These are phyloP conservation scores for Gandaritis pyraliata DNA, from an alignment of 2,888 invertebrate genomes.

Conservation along the genomic window DNA sequence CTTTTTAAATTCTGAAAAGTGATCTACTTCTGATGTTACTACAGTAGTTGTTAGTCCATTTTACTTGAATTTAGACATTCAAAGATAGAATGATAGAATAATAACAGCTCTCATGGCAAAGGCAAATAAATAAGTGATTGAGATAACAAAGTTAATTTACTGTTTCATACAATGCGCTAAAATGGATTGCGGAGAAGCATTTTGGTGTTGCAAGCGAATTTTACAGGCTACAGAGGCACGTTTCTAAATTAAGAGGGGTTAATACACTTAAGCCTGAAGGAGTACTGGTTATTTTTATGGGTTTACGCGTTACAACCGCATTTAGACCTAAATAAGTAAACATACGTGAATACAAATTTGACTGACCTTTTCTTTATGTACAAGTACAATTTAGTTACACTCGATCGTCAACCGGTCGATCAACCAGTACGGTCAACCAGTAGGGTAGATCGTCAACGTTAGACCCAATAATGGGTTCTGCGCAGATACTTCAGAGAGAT, in stretches of 20 bases:
- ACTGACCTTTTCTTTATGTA: not conserved
- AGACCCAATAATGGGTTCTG: too few relatives aligned
- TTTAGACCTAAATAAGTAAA: constrained; percentile 21
- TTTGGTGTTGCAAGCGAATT: constrained; percentile 23
- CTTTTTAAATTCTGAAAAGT: too few relatives aligned
- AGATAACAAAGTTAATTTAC: constrained; percentile 2
- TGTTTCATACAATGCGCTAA: constrained; percentile 8
- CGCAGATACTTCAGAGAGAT: too few relatives aligned
- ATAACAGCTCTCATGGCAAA: too few relatives aligned
- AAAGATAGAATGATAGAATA: too few relatives aligned
- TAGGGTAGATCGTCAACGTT: too few relatives aligned
- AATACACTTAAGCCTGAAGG: constrained; percentile 19
- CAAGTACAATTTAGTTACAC: too few relatives aligned
- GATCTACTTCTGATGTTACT: too few relatives aligned
- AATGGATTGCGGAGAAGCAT: constrained; percentile 27
- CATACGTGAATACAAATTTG: constrained; percentile 7
- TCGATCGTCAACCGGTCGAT: too few relatives aligned
- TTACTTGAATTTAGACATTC: too few relatives aligned
- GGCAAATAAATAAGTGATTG: not conserved
- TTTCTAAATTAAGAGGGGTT: constrained; percentile 30
- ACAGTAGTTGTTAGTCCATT: too few relatives aligned
- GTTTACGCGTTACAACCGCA: constrained; percentile 15
- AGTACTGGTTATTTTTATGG: constrained; percentile 28
- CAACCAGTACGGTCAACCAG: too few relatives aligned
- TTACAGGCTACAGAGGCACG: constrained; percentile 25